These are phyloP conservation scores for Tragelaphus imberbis DNA, from an alignment of 2,113 vertebrate species.

Conservation along the genomic window DNA sequence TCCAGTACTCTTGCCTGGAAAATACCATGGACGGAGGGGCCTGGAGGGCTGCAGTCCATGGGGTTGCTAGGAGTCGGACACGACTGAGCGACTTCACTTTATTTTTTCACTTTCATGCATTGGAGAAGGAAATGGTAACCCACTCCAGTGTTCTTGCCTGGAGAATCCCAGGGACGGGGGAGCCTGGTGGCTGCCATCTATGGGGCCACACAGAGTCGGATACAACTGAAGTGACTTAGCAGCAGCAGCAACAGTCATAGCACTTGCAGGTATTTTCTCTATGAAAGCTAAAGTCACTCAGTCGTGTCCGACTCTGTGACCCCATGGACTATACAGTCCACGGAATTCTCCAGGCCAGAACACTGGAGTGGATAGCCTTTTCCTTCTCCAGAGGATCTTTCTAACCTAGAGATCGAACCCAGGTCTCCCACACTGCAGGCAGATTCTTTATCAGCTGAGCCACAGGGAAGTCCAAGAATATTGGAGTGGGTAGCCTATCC, in stretches of 20 bases:
- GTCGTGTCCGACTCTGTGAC: background rate
- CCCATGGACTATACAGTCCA: background rate
- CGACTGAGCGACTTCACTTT: too few species aligned
- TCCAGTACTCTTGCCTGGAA: too few species aligned
- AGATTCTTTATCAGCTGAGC: background rate
- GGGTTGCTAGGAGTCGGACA: too few species aligned
- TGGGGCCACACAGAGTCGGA: too few species aligned
- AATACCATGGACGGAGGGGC: too few species aligned
- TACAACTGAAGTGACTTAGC: too few species aligned
- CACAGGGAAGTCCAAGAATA: background rate
- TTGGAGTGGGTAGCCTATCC: background rate
- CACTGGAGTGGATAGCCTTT: background rate
- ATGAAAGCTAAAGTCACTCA: background rate
- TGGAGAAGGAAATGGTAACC: too few species aligned
- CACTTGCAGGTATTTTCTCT: background rate
- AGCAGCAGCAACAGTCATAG: background rate
- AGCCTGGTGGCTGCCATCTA: too few species aligned
- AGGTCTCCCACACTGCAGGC: background rate
- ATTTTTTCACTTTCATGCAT: too few species aligned
- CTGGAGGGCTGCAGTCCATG: too few species aligned
- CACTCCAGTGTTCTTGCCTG: too few species aligned
- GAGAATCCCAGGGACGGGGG: too few species aligned
- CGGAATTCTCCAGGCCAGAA: background rate
- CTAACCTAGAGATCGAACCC: background rate
- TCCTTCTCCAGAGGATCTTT: background rate